Percentiles rank a stretch among this genome's conserved stretches.
Conservation (phyloP, 2,113 vertebrate species). For the Plestiodon gilberti region DNA sequence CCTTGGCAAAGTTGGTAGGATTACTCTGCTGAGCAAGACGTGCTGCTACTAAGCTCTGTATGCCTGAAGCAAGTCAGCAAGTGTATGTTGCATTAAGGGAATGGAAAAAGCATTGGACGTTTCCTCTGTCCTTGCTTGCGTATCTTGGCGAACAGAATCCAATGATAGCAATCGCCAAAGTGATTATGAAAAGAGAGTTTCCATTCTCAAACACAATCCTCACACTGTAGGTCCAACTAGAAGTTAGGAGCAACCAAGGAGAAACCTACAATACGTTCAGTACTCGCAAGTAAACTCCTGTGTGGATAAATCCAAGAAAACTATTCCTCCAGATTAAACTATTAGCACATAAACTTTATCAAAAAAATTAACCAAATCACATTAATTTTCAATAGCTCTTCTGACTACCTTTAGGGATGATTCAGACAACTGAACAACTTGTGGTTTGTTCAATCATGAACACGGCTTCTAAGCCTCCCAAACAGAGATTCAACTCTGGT, state of each 20-base stretch:
- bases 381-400: background rate
- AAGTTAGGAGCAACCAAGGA: too few species aligned
- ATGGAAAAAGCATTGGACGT: background rate
- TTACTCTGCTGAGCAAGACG: background rate
- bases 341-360: background rate
- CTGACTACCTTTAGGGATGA: background rate
- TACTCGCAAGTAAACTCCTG: background rate
- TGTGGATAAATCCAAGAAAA: background rate
- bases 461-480: too few species aligned
- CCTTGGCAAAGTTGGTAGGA: background rate
- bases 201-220: background rate
- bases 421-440: too few species aligned
- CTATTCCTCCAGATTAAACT: background rate
- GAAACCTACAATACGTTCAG: background rate
- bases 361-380: background rate
- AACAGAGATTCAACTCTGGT: too few species aligned
- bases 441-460: too few species aligned
- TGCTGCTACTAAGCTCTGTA: background rate
- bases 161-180: background rate
- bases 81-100: background rate
- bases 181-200: background rate
- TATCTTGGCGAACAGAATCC: background rate
- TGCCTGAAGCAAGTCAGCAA: background rate
- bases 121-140: background rate
- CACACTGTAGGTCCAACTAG: background rate